A percentile compares a stretch with the other conserved stretches of the same genome.
Evolutionary conservation across 2,888 invertebrate genomes (phyloP).

Genomic region (Tortrix viridana): DNA sequence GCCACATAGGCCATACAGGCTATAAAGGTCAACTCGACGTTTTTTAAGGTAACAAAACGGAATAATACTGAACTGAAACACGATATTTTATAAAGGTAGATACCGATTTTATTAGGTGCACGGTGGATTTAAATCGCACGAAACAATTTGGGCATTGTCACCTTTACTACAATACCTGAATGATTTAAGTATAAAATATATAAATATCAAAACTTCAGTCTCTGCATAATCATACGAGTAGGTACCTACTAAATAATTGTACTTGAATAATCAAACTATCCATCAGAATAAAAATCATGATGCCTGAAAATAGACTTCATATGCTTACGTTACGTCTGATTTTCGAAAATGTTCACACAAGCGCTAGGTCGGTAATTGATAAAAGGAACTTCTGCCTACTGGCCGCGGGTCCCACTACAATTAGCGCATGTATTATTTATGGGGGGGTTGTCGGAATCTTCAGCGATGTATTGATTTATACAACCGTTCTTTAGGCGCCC

Average conservation of each 20-base stretch:
- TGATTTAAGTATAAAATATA: too few relatives aligned
- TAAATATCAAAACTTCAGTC: too few relatives aligned
- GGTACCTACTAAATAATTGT: neutral
- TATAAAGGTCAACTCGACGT: too few relatives aligned
- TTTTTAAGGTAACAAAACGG: too few relatives aligned
- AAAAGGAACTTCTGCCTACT: slow-evolving; percentile 55
- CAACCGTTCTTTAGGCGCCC: slow-evolving; percentile 53
- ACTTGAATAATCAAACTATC: neutral
- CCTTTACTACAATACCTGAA: too few relatives aligned
- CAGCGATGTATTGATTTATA: slow-evolving; percentile 69
- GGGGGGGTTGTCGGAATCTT: slow-evolving; percentile 53
- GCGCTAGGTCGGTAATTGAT: slow-evolving; percentile 48
- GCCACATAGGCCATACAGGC: too few relatives aligned
- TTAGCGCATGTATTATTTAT: slow-evolving; percentile 66
- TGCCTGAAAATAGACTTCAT: neutral
- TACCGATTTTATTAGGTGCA: too few relatives aligned
- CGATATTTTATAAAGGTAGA: too few relatives aligned
- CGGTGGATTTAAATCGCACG: too few relatives aligned
- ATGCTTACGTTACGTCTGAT: neutral
- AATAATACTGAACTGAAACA: too few relatives aligned
- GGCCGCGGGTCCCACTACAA: slow-evolving; percentile 63
- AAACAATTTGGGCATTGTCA: too few relatives aligned
- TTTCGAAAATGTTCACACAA: neutral
- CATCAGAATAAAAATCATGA: neutral
- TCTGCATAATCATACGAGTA: too few relatives aligned